Conservation (phyloP, 2,888 invertebrate species). For the Drosophila pegasa region DNA sequence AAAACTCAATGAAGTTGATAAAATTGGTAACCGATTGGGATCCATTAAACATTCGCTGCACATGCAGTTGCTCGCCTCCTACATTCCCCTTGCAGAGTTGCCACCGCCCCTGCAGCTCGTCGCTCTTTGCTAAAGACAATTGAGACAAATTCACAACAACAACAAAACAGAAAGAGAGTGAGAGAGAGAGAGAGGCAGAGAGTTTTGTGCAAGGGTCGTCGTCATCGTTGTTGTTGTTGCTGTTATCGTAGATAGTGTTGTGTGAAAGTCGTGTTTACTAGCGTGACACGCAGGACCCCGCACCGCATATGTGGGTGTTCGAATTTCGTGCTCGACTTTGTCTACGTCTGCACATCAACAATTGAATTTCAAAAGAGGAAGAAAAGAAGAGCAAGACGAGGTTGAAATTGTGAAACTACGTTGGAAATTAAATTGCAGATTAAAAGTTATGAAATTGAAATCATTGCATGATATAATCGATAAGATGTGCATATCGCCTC, state of each 20-base stretch:
- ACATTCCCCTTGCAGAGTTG: neutral
- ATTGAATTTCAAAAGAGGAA: no score
- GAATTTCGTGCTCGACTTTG: neutral
- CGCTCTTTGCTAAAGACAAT: conserved; percentile 41
- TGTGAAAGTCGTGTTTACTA: conserved; percentile 1
- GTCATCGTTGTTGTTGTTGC: conserved; percentile 28
- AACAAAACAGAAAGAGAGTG: conserved; percentile 17
- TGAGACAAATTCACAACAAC: conserved; percentile 46
- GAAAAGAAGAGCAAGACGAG: neutral
- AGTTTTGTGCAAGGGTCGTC: conserved; percentile 52
- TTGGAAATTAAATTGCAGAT: neutral
- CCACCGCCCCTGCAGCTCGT: conserved; percentile 17
- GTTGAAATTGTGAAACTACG: neutral
- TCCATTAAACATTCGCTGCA: conserved; percentile 55
- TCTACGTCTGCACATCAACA: neutral
- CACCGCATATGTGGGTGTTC: neutral
- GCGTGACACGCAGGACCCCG: conserved; percentile 5
- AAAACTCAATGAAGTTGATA: conserved; percentile 51
- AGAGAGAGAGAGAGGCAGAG: conserved; percentile 45
- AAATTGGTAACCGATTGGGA: conserved; percentile 31
- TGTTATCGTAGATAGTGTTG: conserved; percentile 23
- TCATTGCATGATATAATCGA: conserved; percentile 1
- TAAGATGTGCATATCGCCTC: neutral
- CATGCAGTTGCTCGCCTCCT: conserved; percentile 33
- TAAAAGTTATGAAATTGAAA: neutral